These are phyloP conservation scores for Gymnothorax javanicus DNA, from an alignment of 2,797 vertebrate species.

Conservation along the genomic window DNA sequence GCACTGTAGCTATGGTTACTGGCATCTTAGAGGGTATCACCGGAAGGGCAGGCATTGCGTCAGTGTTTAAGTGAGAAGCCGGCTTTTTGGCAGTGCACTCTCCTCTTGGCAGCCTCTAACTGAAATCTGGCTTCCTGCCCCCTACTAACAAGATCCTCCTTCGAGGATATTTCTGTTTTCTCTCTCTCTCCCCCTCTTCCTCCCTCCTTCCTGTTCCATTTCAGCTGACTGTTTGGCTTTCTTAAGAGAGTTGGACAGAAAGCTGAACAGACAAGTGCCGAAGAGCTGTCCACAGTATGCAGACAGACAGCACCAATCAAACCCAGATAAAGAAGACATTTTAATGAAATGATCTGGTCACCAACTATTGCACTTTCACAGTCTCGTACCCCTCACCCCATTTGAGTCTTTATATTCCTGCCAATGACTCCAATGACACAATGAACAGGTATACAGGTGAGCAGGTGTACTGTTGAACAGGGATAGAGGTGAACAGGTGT, in stretches of 20 bases:
- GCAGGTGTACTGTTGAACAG: too few species aligned
- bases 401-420: background rate
- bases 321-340: constrained; percentile 15
- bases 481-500: too few species aligned
- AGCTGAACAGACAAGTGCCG: background rate
- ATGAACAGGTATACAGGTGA: background rate
- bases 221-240: background rate
- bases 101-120: constrained; percentile 25
- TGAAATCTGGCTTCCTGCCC: constrained; percentile 39
- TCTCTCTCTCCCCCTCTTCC: background rate
- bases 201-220: background rate
- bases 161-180: constrained; percentile 27
- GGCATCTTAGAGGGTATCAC: background rate
- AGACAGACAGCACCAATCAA: background rate
- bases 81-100: constrained; percentile 29
- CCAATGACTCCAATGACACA: too few species aligned
- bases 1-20: background rate
- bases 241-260: background rate
- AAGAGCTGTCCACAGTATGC: background rate
- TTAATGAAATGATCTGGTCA: background rate
- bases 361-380: background rate
- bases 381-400: background rate
- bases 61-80: constrained; percentile 40
- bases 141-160: constrained; percentile 42
- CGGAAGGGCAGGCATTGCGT: constrained; percentile 5